Percentiles rank a stretch among this genome's conserved stretches.
Evolutionary conservation across 2,113 vertebrate genomes (phyloP).

Genomic region (Sorex fumeus): DNA sequence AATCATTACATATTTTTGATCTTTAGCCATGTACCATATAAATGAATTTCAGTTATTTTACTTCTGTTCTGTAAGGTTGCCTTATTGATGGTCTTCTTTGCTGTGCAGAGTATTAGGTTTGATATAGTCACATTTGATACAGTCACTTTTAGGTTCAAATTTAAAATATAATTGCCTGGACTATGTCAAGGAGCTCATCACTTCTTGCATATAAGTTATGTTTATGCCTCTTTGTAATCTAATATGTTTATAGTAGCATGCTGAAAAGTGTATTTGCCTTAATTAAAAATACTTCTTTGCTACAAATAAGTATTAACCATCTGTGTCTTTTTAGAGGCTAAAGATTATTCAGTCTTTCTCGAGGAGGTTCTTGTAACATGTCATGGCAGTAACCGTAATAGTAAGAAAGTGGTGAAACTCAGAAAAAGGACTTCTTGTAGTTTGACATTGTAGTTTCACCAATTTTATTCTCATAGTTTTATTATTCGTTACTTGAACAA

Average conservation of each 20-base stretch:
- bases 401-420: too few relatives aligned
- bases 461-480: neutral
- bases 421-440: neutral
- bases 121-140: neutral
- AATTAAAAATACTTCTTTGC: neutral
- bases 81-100: neutral
- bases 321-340: neutral
- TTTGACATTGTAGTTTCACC: neutral
- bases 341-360: neutral
- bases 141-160: neutral
- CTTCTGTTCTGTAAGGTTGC: neutral
- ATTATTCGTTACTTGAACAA: conserved; percentile 20
- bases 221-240: neutral
- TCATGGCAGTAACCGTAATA: too few relatives aligned
- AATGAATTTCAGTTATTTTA: neutral
- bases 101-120: neutral
- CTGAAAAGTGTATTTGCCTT: neutral
- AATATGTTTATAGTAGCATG: neutral
- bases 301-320: neutral
- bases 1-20: too few relatives aligned
- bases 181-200: neutral
- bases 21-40: neutral
- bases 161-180: neutral
- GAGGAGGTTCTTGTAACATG: neutral
- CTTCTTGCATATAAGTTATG: neutral